Evolutionary conservation across 2,888 invertebrate genomes (phyloP).

Genomic region (Cryptophagus acutangulus): DNA sequence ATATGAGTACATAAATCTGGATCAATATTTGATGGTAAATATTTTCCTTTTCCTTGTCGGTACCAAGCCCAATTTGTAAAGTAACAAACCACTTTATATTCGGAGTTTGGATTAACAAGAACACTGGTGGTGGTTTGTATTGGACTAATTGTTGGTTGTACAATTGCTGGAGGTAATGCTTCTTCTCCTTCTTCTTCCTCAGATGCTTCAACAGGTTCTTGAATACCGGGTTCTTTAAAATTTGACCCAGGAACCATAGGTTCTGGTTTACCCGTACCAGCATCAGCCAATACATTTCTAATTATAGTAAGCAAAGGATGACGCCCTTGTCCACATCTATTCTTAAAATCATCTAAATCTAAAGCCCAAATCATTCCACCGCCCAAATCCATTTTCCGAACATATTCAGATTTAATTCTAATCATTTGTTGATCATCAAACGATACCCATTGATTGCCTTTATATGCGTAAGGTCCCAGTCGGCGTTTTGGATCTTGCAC

Average conservation of each 20-base stretch:
- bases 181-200: constrained; percentile 17
- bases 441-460: constrained; percentile 87
- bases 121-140: constrained; percentile 21
- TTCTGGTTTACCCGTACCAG: constrained; percentile 35
- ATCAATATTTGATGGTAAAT: constrained; percentile 76
- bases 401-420: constrained; percentile 70
- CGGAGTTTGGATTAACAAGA: constrained; percentile 34
- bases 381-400: constrained; percentile 70
- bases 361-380: constrained; percentile 91
- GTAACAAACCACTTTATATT: constrained; percentile 80
- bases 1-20: constrained; percentile 84
- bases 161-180: constrained; percentile 14
- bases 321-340: constrained; percentile 72
- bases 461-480: constrained; percentile 85
- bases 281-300: constrained; percentile 61
- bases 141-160: constrained; percentile 17
- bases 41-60: constrained; percentile 76
- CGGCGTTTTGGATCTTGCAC: constrained; percentile 70
- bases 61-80: constrained; percentile 96
- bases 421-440: constrained; percentile 81
- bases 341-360: constrained; percentile 81
- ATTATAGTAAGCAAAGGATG: constrained; percentile 78
- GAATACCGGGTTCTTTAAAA: constrained; percentile 16
- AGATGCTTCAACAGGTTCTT: constrained; percentile 23
- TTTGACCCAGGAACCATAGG: constrained; percentile 8